Evolutionary conservation across 2,888 invertebrate species (phyloP).

Genomic region (Orthosia gothica): DNA sequence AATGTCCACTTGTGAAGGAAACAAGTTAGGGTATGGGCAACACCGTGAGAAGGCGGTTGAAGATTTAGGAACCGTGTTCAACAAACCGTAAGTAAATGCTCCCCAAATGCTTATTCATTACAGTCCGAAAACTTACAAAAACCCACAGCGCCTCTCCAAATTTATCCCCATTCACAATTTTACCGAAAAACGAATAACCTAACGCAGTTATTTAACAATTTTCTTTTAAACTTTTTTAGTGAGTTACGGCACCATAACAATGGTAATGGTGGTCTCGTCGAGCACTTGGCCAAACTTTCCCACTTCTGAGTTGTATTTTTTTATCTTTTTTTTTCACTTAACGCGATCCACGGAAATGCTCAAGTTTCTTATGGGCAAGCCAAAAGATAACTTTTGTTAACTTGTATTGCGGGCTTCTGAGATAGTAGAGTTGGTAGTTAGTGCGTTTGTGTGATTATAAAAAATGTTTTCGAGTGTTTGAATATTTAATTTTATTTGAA

Average conservation of each 20-base stretch:
- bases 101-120: not conserved
- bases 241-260: slow-evolving; percentile 63
- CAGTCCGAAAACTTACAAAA: not conserved
- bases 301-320: slow-evolving; percentile 66
- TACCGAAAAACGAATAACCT: slow-evolving; percentile 42
- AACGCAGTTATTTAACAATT: slow-evolving; percentile 62
- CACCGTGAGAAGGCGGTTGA: not conserved
- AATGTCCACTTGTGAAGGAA: too few relatives aligned
- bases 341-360: slow-evolving; percentile 62
- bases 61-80: not conserved
- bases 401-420: slow-evolving; percentile 42
- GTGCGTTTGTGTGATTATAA: slow-evolving; percentile 2
- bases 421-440: slow-evolving; percentile 18
- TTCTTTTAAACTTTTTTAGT: slow-evolving; percentile 64
- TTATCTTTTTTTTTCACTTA: slow-evolving; percentile 61
- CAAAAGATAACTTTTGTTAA: slow-evolving; percentile 66
- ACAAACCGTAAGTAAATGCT: not conserved
- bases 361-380: slow-evolving; percentile 61
- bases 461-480: not conserved
- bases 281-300: slow-evolving; percentile 61
- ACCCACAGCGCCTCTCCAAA: not conserved
- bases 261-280: slow-evolving; percentile 66
- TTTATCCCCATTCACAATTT: slow-evolving; percentile 31
- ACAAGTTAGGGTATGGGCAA: not conserved
- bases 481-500: not conserved